phyloP scores from a whole-genome alignment of 92 coral and sea anemone species.

The Scolanthus callimorphus region DNA sequence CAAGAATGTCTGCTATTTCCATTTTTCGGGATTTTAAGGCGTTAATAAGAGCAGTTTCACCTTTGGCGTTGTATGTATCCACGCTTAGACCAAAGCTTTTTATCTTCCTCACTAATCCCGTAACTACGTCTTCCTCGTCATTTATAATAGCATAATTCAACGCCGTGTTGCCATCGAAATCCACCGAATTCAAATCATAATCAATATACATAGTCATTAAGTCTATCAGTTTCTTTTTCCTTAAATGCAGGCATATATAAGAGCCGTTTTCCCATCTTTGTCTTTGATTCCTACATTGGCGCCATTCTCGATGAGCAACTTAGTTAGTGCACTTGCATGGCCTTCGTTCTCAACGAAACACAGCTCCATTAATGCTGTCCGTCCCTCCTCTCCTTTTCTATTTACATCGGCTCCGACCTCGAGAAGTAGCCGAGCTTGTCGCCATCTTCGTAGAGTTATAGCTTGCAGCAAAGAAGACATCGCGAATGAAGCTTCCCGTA shows the following conservation, averaged over 20 bases:
- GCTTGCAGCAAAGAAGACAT: conserved; percentile 77
- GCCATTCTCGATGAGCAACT: conserved; percentile 60
- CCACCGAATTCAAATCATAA: conserved; percentile 63
- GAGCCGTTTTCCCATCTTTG: conserved; percentile 56
- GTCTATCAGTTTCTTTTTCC: conserved; percentile 44
- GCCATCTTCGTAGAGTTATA: conserved; percentile 53
- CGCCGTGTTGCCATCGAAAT: conserved; percentile 67
- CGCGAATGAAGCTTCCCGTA: too few species aligned
- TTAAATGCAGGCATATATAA: conserved; percentile 65
- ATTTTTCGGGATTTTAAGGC: conserved; percentile 57
- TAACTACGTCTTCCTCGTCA: conserved; percentile 65
- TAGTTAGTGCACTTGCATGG: conserved; percentile 55
- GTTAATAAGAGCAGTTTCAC: conserved; percentile 75
- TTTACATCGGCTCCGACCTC: conserved; percentile 71
- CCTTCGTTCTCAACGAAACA: conserved; percentile 78
- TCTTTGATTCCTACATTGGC: conserved; percentile 57
- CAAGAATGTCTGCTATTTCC: conserved; percentile 53
- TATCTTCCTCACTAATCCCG: conserved; percentile 57
- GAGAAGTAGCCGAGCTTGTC: conserved; percentile 67
- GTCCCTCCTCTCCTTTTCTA: conserved; percentile 46
- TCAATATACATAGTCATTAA: conserved; percentile 60
- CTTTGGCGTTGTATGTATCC: conserved; percentile 51
- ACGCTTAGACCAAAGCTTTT: conserved; percentile 51
- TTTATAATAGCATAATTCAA: conserved; percentile 69
- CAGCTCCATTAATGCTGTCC: conserved; percentile 66